phyloP scores from a whole-genome alignment of 1,140 invertebrate species.

The Plectrocnemia conspersa region DNA sequence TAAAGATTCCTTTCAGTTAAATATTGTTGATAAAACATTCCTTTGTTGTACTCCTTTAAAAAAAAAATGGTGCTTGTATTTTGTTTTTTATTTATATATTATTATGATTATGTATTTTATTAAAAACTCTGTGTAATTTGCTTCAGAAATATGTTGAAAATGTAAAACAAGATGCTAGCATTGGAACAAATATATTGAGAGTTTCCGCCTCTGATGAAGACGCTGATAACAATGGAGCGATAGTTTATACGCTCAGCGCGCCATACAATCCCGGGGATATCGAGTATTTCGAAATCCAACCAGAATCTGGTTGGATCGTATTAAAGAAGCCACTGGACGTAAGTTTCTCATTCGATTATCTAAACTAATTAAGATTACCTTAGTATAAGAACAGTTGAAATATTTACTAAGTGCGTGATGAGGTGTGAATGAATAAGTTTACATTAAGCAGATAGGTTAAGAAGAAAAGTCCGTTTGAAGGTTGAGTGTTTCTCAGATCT shows the following conservation, averaged over 20 bases:
- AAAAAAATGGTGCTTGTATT: too few species aligned
- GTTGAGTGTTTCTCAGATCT: conserved; percentile 52
- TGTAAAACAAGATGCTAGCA: conserved; percentile 93
- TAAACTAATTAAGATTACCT: conserved; percentile 1
- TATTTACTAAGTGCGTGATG: conserved; percentile 34
- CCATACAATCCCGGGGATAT: conserved; percentile 79
- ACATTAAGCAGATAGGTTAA: conserved; percentile 35
- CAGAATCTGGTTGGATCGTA: conserved; percentile 93
- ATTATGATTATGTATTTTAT: too few species aligned
- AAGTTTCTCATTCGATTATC: conserved; percentile 66
- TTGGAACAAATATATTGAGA: conserved; percentile 88
- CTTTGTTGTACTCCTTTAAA: too few species aligned
- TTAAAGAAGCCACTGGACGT: conserved; percentile 90
- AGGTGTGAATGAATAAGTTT: conserved; percentile 48
- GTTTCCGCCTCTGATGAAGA: conserved; percentile 94
- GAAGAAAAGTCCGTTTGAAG: conserved; percentile 44
- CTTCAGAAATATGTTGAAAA: conserved; percentile 92
- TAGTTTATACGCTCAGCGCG: conserved; percentile 83
- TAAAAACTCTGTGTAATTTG: too few species aligned
- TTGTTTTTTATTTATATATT: too few species aligned
- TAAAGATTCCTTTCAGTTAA: too few species aligned
- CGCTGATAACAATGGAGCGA: conserved; percentile 93
- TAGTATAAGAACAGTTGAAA: conserved; percentile 15
- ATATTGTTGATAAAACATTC: too few species aligned
- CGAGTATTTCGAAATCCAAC: conserved; percentile 93